phyloP scores from a whole-genome alignment of 2,797 vertebrate species.

The Eulemur albifrons region DNA sequence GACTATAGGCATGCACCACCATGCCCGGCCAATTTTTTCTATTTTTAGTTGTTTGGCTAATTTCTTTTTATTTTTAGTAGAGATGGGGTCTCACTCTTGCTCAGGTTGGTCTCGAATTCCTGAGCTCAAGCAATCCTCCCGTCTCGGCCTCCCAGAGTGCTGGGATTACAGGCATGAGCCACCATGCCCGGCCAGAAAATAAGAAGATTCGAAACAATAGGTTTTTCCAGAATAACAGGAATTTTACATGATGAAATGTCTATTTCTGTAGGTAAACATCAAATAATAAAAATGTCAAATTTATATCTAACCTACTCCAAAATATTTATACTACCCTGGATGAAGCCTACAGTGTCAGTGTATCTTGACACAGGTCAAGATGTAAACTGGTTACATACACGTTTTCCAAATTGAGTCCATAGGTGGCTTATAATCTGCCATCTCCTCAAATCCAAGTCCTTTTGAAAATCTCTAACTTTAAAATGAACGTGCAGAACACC shows the following conservation, averaged over 20 bases:
- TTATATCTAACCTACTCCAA: conserved; percentile 46
- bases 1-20: too few relatives aligned
- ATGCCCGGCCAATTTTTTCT: too few relatives aligned
- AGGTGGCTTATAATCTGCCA: neutral
- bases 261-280: conserved; percentile 60
- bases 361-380: neutral
- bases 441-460: neutral
- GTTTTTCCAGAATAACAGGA: conserved; percentile 48
- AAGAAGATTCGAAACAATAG: conserved; percentile 65
- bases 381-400: conserved; percentile 1
- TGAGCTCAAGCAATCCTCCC: too few relatives aligned
- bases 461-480: neutral
- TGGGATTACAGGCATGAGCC: too few relatives aligned
- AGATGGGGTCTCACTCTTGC: too few relatives aligned
- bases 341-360: neutral
- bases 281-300: conserved; percentile 70
- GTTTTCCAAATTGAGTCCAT: neutral
- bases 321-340: conserved; percentile 36
- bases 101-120: too few relatives aligned
- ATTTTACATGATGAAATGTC: conserved; percentile 74
- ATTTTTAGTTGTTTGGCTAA: too few relatives aligned
- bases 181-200: conserved; percentile 23
- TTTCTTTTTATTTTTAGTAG: too few relatives aligned
- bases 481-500: neutral
- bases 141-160: too few relatives aligned